Base-by-base conservation (phyloP, 2,888 invertebrate genomes). In the Pristionchus fissidentatus region DNA sequence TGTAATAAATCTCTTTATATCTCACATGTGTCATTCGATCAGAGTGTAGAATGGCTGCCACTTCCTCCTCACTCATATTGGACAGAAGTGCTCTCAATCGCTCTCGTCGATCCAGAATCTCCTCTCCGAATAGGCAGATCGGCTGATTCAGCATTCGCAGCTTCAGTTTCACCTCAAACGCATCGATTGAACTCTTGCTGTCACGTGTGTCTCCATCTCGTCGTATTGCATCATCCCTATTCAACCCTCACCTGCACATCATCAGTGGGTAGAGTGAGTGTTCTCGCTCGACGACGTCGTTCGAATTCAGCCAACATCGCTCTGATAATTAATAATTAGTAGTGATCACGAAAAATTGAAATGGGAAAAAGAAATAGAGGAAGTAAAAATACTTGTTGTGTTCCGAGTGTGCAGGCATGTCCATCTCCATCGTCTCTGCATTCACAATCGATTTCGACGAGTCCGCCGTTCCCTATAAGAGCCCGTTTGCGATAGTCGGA, bases 81-180 rank as follows among this genome's bases (percentile, higher is more conserved):
- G 97, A 97, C 1, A 98, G 94, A 77, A 97, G 93, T 92, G 97
- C 97, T 87, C 97, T 94, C 29, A 99, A 94, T 7, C 99, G 94
- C 83, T 97, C 96, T 91, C 99, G 94, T 84, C 99, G 94, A 91
- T 99, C 99, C 0, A 98, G 97, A 0, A 98, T 98, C 0, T 98
- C 99, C 94, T 99, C 99, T 0, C 99, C 98, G 93, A 99, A 99
- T 85, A 97, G 94, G 93, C 98, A 98, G 89, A 98, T 97, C 0
- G 99, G 98, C 93, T 98, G 97, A 4, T 96, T 97, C 0, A 98
- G 93, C 92, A 97, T 96, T 13, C 99, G 94, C 2, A 99, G 94
- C 93, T 97, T 96, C 88, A 95, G 95, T 92, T 96, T 96, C 2
- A 99, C 98, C 94, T 88, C 46, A 15, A 86, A 83, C 29, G 22